Conservation (phyloP, 2,888 invertebrate species). For the Chymomyza procnemis region DNA sequence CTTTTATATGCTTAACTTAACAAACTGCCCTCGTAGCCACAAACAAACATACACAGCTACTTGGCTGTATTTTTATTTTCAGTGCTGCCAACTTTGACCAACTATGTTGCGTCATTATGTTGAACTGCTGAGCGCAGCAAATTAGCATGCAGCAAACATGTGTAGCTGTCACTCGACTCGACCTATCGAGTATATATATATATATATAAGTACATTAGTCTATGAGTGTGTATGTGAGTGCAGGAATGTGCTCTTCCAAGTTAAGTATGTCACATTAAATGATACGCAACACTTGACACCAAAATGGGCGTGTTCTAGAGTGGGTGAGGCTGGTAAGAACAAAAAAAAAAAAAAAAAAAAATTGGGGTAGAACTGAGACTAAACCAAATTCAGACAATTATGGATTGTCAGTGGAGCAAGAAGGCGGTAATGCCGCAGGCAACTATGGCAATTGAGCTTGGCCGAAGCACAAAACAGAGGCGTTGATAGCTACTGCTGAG, state of each 20-base stretch:
- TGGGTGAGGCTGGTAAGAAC: neutral
- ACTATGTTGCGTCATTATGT: conserved; percentile 3
- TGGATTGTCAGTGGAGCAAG: neutral
- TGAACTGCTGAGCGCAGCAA: conserved; percentile 52
- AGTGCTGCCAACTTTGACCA: neutral
- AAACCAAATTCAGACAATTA: neutral
- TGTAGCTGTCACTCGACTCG: conserved; percentile 46
- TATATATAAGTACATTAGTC: no score
- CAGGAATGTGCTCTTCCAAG: conserved; percentile 6
- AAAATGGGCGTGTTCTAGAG: conserved; percentile 41
- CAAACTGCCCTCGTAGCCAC: neutral
- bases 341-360: neutral
- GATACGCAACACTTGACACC: conserved; percentile 71
- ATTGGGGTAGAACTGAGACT: neutral
- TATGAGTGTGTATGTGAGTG: neutral
- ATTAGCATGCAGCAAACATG: conserved; percentile 62
- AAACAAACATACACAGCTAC: neutral
- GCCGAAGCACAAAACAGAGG: neutral
- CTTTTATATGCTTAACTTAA: no score
- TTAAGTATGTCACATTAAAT: conserved; percentile 66
- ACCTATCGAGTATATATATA: neutral
- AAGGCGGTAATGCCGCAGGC: no score
- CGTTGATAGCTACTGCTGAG: no score
- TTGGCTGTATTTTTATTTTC: neutral
- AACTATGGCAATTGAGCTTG: neutral